Evolutionary conservation across 1,140 invertebrate genomes (phyloP).

Genomic region (Spodoptera frugiperda): DNA sequence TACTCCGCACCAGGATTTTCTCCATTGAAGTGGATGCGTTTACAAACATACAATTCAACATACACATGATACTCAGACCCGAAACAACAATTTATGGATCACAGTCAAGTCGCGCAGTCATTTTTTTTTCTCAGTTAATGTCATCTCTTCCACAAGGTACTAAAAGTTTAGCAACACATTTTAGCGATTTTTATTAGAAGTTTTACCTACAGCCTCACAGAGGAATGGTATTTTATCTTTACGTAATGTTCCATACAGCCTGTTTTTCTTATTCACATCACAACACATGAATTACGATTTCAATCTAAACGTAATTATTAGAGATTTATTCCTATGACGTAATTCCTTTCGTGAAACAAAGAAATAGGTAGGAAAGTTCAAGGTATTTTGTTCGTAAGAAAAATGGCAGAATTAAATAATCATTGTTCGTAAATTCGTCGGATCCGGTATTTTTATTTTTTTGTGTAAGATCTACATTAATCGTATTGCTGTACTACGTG

Average conservation of each 20-base stretch:
- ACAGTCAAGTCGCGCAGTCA: too few species aligned
- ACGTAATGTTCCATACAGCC: neutral
- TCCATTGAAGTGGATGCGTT: too few species aligned
- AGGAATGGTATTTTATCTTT: neutral
- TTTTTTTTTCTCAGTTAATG: too few species aligned
- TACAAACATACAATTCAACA: too few species aligned
- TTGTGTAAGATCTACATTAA: neutral
- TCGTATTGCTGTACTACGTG: too few species aligned
- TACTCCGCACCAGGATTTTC: too few species aligned
- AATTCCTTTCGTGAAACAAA: constrained; percentile 2
- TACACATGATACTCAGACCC: too few species aligned
- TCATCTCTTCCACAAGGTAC: too few species aligned
- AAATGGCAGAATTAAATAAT: constrained; percentile 44
- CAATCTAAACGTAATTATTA: neutral
- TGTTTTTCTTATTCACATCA: neutral
- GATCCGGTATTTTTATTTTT: neutral
- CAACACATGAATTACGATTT: constrained; percentile 6
- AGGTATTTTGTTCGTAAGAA: constrained; percentile 11
- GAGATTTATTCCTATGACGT: neutral
- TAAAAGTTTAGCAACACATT: too few species aligned
- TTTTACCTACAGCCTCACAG: neutral
- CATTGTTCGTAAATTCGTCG: constrained; percentile 36
- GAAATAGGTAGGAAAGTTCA: constrained; percentile 3
- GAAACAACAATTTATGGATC: too few species aligned
- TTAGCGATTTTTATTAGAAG: neutral